Evolutionary conservation across 2,888 invertebrate species (phyloP), one percentile per base, ranked within the genome.

Genomic region (Lucinisca nassula): DNA sequence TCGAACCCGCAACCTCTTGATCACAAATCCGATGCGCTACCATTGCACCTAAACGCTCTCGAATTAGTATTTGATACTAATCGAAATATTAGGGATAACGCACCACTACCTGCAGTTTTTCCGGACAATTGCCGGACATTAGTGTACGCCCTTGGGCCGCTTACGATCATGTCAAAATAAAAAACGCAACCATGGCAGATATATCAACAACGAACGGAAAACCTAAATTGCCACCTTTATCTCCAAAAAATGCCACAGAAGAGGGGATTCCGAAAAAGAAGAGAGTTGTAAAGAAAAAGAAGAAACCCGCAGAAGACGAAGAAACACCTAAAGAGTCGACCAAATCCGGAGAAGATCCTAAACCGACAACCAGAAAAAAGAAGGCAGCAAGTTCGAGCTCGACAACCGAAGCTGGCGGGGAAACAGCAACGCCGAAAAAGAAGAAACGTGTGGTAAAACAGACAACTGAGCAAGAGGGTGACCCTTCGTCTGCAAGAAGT

Each of bases 201-300:
- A 72, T 80, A 58, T 79, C 88, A 80, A 83, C 83, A 84, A 83
- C 79, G 35, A 85, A 75, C 32, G 80, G 90, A 76, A 91, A 90
- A 85, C 74, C 82, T 40, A 87, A 91, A 90, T 85, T 93, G 8
- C 93, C 92, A n/a, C 94, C 94, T 32, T 79, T 93, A 75, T 80
- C 90, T 12, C 55, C 90, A 10, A 84, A 88, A 58, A 32, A 78
- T 21, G 78, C 79, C 0, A 67, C 83, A 51, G 79, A 73, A 27
- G 85, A 79, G 3, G 90, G 83, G 35, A 86, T 67, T 38, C 87
- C 90, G 73, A 89, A 87, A 21, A 91, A 90, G 35, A 92, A 90
- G 70, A 91, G 92, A 35, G 90, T 90, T 37, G 93, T 92, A 76
- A 92, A 89, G 85, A 94, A 93, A 80, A 92, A 92, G 84, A 93